Conservation (phyloP, 2,888 invertebrate genomes). For the Acanthococcus lagerstroemiae region DNA sequence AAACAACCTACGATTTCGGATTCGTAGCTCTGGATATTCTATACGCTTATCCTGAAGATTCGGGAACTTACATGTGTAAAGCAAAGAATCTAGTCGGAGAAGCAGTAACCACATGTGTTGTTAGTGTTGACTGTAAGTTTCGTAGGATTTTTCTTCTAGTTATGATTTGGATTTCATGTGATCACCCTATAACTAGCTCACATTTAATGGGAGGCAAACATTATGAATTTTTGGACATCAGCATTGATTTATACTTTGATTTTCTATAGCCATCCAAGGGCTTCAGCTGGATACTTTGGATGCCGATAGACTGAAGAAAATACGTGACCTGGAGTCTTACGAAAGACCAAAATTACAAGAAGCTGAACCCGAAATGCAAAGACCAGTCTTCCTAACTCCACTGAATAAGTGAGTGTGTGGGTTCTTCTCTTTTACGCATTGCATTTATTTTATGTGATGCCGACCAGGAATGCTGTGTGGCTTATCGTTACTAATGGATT, state of each 20-base stretch:
- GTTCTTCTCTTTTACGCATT: neutral
- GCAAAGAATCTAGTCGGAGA: slow-evolving; percentile 91
- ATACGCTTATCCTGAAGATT: slow-evolving; percentile 93
- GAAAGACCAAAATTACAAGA: slow-evolving; percentile 66
- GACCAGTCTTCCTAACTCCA: slow-evolving; percentile 85
- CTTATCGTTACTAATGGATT: neutral
- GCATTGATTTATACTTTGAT: no score
- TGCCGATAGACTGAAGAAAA: slow-evolving; percentile 79
- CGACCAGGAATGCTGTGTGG: neutral
- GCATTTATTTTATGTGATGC: no score
- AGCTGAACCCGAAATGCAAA: slow-evolving; percentile 63
- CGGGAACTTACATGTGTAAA: slow-evolving; percentile 92
- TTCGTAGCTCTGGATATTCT: slow-evolving; percentile 92
- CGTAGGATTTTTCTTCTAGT: neutral
- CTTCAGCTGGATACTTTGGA: slow-evolving; percentile 81
- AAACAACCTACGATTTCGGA: slow-evolving; percentile 94
- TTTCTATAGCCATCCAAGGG: slow-evolving; percentile 60
- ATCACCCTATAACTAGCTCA: no score
- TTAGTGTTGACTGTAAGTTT: slow-evolving; percentile 68
- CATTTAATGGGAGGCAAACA: no score
- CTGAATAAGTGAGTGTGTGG: slow-evolving; percentile 46
- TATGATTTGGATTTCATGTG: neutral
- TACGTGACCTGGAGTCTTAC: slow-evolving; percentile 71
- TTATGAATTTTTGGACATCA: no score
- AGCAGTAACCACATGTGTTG: slow-evolving; percentile 84